A percentile compares a stretch with the other conserved stretches of the same genome.
Conservation (phyloP, 2,797 vertebrate genomes). For the Eulemur rubriventer region DNA sequence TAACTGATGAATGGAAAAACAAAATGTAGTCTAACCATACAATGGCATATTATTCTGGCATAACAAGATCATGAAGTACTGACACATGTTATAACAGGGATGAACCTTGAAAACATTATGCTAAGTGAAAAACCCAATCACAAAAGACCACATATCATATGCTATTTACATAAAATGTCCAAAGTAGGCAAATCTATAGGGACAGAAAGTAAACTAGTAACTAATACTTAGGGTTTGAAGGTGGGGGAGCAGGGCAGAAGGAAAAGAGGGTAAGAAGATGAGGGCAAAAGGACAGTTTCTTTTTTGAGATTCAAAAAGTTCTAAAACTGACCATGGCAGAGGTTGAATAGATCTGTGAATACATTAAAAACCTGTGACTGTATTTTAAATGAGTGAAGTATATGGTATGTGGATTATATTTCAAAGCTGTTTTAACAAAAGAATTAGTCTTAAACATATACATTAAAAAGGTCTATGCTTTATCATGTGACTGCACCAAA, state of each 20-base stretch:
- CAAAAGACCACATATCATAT: background rate
- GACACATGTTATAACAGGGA: background rate
- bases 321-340: background rate
- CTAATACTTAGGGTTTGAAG: background rate
- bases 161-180: background rate
- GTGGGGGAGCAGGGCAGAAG: background rate
- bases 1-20: background rate
- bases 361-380: background rate
- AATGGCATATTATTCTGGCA: background rate
- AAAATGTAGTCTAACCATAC: background rate
- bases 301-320: background rate
- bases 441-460: background rate
- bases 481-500: background rate
- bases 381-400: background rate
- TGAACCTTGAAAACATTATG: background rate
- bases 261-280: background rate
- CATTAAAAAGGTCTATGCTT: background rate
- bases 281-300: background rate
- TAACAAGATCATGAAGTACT: background rate
- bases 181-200: background rate
- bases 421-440: background rate
- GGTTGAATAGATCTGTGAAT: background rate
- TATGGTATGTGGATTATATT: background rate
- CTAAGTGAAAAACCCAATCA: background rate
- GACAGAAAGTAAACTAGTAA: background rate